Base-by-base conservation (phyloP, 1,140 invertebrate genomes). In the Drosophila tristis region DNA sequence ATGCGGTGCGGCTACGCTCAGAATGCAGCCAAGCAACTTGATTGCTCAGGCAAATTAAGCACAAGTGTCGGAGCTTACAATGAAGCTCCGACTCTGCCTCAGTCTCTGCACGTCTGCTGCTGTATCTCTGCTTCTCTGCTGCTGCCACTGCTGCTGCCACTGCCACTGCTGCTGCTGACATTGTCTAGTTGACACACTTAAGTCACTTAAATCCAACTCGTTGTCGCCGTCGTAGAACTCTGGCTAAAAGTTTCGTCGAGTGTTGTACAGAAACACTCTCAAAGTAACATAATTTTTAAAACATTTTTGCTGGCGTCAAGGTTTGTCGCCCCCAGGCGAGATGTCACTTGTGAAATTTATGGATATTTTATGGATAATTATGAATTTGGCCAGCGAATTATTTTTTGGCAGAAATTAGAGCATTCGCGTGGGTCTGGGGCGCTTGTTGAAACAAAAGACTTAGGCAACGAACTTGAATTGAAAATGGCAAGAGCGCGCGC, bases 141-240 rank as follows among this genome's bases (percentile, higher is more conserved):
- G 25, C 59, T 25, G 23, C 23, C 4, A 4, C 23, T 25, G 23
- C 23, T 25, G 23, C 23, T 55, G 62, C 65, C n/a, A 26, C 26
- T 51, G 64, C 65, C 15, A 15, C 29, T 13, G 35, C 39, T 54
- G 65, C 59, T 59, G 65, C 75, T 89, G 82, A 87, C 82, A 87
- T 87, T 87, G 82, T 87, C 79, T 89, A 79, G 79, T 87, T 87
- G 82, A 87, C 82, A 87, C 79, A 87, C 82, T 87, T 87, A 89
- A 89, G 82, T 79, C 79, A 89, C 78, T 81, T 87, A 87, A 74
- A 68, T 63, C 66, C 49, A 68, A 66, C 58, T 58, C 50, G 51
- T 39, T 39, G 35, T 54, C 35, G 62, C 50, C 48, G 60, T 45
- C 54, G 77, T 65, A 77, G 78, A 86, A 74, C 82, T 89, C 79